Evolutionary conservation across 2,888 invertebrate species (phyloP).

Genomic region (Eugnorisma glareosa): DNA sequence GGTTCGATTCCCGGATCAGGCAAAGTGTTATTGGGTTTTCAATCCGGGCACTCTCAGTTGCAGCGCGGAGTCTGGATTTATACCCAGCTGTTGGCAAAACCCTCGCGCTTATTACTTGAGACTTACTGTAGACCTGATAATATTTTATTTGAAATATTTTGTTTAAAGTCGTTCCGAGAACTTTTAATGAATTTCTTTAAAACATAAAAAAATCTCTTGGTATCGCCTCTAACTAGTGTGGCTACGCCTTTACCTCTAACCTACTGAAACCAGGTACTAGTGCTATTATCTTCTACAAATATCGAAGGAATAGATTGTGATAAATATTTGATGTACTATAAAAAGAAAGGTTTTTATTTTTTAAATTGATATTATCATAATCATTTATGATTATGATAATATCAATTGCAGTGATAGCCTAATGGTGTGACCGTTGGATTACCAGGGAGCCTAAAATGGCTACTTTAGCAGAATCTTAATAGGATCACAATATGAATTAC

Average conservation of each 20-base stretch:
- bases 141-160: not conserved
- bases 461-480: too few relatives aligned
- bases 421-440: too few relatives aligned
- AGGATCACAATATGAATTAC: too few relatives aligned
- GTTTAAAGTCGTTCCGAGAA: not conserved
- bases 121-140: not conserved
- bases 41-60: not conserved
- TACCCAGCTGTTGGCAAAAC: not conserved
- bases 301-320: slow-evolving; percentile 5
- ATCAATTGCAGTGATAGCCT: too few relatives aligned
- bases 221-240: slow-evolving; percentile 4
- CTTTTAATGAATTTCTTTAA: not conserved
- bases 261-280: slow-evolving; percentile 20
- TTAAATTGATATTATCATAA: not conserved
- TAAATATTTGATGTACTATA: slow-evolving; percentile 15
- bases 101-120: not conserved
- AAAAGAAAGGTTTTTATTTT: not conserved
- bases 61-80: not conserved
- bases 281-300: slow-evolving; percentile 32
- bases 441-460: too few relatives aligned
- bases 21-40: not conserved
- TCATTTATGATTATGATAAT: too few relatives aligned
- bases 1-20: not conserved
- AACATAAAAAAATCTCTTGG: not conserved
- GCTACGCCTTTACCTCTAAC: slow-evolving; percentile 13